Conservation (phyloP, 2,113 vertebrate genomes). For the Lynx canadensis region DNA sequence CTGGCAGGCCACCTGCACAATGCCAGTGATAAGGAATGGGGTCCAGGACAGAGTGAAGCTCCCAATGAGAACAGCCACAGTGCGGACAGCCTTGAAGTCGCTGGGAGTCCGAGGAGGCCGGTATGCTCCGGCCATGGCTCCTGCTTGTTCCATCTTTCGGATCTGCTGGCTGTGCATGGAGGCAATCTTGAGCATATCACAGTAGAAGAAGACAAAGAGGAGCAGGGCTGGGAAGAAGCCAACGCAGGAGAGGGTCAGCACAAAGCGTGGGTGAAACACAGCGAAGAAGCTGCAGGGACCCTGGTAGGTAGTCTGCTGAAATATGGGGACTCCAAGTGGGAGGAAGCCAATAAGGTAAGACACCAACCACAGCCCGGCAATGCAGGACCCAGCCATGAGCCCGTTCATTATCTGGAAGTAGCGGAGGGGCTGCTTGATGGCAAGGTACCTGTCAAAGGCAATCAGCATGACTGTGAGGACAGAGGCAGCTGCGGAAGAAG, state of each 20-base stretch:
- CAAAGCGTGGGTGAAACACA: conserved; percentile 86
- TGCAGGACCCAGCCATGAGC: conserved; percentile 68
- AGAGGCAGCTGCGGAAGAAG: conserved; percentile 90
- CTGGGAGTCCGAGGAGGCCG: conserved; percentile 62
- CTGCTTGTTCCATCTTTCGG: conserved; percentile 81
- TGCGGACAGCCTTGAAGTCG: conserved; percentile 92
- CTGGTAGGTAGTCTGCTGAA: conserved; percentile 81
- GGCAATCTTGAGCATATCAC: conserved; percentile 94
- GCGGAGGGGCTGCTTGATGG: conserved; percentile 91
- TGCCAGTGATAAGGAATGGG: conserved; percentile 90
- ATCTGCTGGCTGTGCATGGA: conserved; percentile 91
- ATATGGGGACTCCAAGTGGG: conserved; percentile 84
- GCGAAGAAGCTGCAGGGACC: conserved; percentile 91
- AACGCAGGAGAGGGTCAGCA: conserved; percentile 87
- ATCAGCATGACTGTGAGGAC: conserved; percentile 93
- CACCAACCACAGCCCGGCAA: conserved; percentile 88
- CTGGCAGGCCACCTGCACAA: conserved; percentile 87
- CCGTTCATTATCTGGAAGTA: conserved; percentile 88
- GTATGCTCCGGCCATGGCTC: conserved; percentile 66
- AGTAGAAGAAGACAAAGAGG: conserved; percentile 93
- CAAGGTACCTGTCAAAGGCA: conserved; percentile 93
- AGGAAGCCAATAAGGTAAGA: conserved; percentile 89
- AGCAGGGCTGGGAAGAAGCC: conserved; percentile 91
- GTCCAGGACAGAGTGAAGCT: conserved; percentile 93
- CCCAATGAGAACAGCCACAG: conserved; percentile 90